phyloP scores from a whole-genome alignment of 2,888 invertebrate genomes.

The Euproctis similis region DNA sequence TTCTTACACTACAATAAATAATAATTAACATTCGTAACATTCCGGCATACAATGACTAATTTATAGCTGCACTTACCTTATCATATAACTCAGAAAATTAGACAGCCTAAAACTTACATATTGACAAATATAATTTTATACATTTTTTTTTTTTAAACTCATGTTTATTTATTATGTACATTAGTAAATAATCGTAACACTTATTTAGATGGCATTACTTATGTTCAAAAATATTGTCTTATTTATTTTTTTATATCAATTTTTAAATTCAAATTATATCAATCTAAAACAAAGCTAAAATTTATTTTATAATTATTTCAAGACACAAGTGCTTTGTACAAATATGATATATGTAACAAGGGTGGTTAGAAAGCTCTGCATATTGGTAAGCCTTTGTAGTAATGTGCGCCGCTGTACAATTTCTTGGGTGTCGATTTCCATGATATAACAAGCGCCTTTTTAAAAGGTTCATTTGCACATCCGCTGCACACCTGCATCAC shows the following conservation, averaged over 20 bases:
- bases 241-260: too few species aligned
- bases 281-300: too few species aligned
- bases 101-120: conserved; percentile 24
- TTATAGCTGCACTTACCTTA: conserved; percentile 7
- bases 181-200: conserved; percentile 15
- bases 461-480: conserved; percentile 86
- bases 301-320: too few species aligned
- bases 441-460: conserved; percentile 84
- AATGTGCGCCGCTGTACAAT: conserved; percentile 82
- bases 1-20: conserved; percentile 52
- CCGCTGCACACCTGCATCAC: conserved; percentile 87
- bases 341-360: conserved; percentile 4
- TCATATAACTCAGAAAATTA: too few species aligned
- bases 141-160: too few species aligned
- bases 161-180: too few species aligned
- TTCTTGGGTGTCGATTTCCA: conserved; percentile 85
- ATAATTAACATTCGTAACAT: conserved; percentile 41
- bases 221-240: too few species aligned
- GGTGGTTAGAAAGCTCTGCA: conserved; percentile 77
- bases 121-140: too few species aligned
- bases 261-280: too few species aligned
- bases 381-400: conserved; percentile 79
- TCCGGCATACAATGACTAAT: conserved; percentile 26
- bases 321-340: conserved; percentile 18
- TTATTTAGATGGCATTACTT: conserved; percentile 25